Conservation (phyloP, 1,140 invertebrate genomes). For the fruit fly (Drosophila melanogaster) region Release_6_plus_ISO1_MT NT_033779.5:14695501-14696000, state of each 20-base stretch:
- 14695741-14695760: too few relatives aligned
- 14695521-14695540: slow-evolving; percentile 66
- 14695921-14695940: slow-evolving; percentile 12
- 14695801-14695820: slow-evolving; percentile 3
- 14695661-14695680: too few relatives aligned
- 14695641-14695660: too few relatives aligned
- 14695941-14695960: slow-evolving; percentile 76
- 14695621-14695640: too few relatives aligned
- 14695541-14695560: slow-evolving; percentile 12
- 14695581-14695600: background rate
- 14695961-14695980: slow-evolving; percentile 67
- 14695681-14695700: background rate
- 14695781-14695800: slow-evolving; percentile 8
- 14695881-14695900: slow-evolving; percentile 59
- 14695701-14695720: background rate
- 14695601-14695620: background rate
- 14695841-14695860: slow-evolving; percentile 81
- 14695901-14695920: slow-evolving; percentile 9
- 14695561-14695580: background rate
- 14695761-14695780: background rate
- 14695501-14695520: too few relatives aligned
- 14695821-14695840: slow-evolving; percentile 52
- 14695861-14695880: slow-evolving; percentile 79
- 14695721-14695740: too few relatives aligned
- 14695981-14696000: slow-evolving; percentile 26